phyloP scores from a whole-genome alignment of 2,797 vertebrate species.

The Sebastolobus altivelis region DNA sequence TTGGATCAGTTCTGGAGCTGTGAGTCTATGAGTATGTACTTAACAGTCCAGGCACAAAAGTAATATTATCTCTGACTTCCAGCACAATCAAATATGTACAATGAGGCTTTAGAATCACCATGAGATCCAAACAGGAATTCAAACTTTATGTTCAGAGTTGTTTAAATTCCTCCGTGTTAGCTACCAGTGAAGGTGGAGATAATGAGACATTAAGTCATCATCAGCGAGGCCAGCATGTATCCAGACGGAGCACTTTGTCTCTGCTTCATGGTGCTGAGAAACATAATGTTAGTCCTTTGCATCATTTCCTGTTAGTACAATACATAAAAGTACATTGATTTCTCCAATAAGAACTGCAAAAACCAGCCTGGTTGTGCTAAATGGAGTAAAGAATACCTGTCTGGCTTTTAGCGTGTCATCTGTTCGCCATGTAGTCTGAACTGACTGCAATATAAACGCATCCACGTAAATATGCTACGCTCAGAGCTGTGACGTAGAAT shows the following conservation, averaged over 20 bases:
- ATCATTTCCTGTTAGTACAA: not conserved
- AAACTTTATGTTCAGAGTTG: not conserved
- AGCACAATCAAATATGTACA: not conserved
- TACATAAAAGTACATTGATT: not conserved
- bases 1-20: not conserved
- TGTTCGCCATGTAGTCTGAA: no score
- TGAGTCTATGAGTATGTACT: not conserved
- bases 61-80: not conserved
- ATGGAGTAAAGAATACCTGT: no score
- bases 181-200: not conserved
- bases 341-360: not conserved
- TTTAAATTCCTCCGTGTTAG: not conserved
- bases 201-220: not conserved
- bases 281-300: not conserved
- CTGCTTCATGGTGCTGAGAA: not conserved
- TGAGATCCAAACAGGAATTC: not conserved
- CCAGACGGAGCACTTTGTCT: not conserved
- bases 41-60: constrained; percentile 7
- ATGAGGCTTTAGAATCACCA: not conserved
- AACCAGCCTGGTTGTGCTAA: no score
- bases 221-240: not conserved
- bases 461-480: no score
- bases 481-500: no score
- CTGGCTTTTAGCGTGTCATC: no score
- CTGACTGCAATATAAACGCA: no score